Percentiles rank a stretch among this genome's conserved stretches.
phyloP scores from a whole-genome alignment of 2,888 invertebrate genomes.

The Drosophila phalerata region DNA sequence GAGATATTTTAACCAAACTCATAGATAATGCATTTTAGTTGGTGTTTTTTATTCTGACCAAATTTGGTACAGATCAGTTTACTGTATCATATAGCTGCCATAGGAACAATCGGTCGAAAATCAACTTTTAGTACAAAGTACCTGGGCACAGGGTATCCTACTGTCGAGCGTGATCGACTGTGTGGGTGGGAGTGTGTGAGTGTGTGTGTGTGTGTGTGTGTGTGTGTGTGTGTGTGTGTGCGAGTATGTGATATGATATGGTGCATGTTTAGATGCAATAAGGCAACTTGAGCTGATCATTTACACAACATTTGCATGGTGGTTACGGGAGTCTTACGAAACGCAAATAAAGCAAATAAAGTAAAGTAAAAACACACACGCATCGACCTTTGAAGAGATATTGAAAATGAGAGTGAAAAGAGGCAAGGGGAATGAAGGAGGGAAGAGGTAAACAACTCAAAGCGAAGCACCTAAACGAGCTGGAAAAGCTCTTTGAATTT shows the following conservation, averaged over 20 bases:
- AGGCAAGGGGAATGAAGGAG: not conserved
- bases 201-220: too few relatives aligned
- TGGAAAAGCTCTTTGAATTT: constrained; percentile 44
- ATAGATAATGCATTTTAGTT: too few relatives aligned
- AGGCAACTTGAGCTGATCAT: constrained; percentile 63
- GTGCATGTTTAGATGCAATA: constrained; percentile 68
- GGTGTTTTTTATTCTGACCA: too few relatives aligned
- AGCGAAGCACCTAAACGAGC: not conserved
- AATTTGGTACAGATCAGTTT: too few relatives aligned
- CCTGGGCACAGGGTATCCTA: too few relatives aligned
- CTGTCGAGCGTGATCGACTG: too few relatives aligned
- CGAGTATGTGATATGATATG: constrained; percentile 13
- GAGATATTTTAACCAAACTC: too few relatives aligned
- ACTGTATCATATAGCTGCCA: too few relatives aligned
- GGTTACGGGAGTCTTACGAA: constrained; percentile 18
- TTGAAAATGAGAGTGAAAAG: constrained; percentile 15
- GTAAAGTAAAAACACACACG: constrained; percentile 32
- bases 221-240: not conserved
- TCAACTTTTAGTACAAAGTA: too few relatives aligned
- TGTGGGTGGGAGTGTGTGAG: too few relatives aligned
- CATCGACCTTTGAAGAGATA: not conserved
- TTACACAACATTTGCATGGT: constrained; percentile 77
- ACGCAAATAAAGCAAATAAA: constrained; percentile 31
- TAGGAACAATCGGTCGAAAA: too few relatives aligned
- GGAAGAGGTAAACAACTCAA: not conserved